phyloP scores from a whole-genome alignment of 1,140 invertebrate genomes.

The Linepithema humile region DNA sequence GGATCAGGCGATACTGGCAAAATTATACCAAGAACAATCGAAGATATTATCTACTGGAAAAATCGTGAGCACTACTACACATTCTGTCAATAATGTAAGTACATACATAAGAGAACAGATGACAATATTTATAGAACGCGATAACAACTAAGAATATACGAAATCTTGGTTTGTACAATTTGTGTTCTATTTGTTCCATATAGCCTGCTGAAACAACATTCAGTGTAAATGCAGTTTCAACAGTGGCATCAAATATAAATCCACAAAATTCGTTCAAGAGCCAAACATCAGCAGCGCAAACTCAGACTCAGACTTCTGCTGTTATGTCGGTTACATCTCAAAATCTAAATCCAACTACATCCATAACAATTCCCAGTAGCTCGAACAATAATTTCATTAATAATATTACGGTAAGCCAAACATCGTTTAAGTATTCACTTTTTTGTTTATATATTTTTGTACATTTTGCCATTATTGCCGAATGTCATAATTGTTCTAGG shows the following conservation, averaged over 20 bases:
- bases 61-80: constrained; percentile 80
- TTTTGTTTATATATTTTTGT: not conserved
- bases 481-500: constrained; percentile 30
- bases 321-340: constrained; percentile 71
- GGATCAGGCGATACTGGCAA: constrained; percentile 82
- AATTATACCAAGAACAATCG: constrained; percentile 85
- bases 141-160: not conserved
- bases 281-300: constrained; percentile 81
- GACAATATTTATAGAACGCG: not conserved
- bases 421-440: not conserved
- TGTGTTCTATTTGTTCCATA: constrained; percentile 8
- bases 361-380: constrained; percentile 62
- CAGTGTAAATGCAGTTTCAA: constrained; percentile 74
- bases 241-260: constrained; percentile 71
- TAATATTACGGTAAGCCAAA: constrained; percentile 75
- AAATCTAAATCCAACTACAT: constrained; percentile 72
- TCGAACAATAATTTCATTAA: constrained; percentile 73
- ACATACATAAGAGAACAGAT: not conserved
- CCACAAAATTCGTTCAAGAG: constrained; percentile 78
- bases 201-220: constrained; percentile 75
- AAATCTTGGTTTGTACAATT: constrained; percentile 23
- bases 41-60: constrained; percentile 86
- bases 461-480: not conserved
- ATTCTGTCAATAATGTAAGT: constrained; percentile 72
- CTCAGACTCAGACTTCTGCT: constrained; percentile 76